phyloP scores from a whole-genome alignment of 1,140 invertebrate species.

The Zaprionus camerounensis region DNA sequence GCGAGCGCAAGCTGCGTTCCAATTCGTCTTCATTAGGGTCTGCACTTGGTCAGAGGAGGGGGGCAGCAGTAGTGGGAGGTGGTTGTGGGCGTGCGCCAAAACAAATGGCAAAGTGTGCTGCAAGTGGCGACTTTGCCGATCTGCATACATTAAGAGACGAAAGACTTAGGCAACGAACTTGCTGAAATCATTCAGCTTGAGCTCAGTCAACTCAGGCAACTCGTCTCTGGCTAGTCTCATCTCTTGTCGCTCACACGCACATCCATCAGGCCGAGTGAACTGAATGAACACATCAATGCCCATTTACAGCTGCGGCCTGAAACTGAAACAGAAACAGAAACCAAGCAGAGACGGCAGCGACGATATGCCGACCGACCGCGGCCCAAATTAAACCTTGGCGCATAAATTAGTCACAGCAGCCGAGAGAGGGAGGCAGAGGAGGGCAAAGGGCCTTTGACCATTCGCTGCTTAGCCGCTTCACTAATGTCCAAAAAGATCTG shows the following conservation, averaged over 20 bases:
- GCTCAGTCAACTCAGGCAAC: too few relatives aligned
- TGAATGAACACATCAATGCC: conserved; percentile 78
- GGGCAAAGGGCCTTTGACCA: neutral
- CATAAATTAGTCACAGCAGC: conserved; percentile 66
- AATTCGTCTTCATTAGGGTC: conserved; percentile 76
- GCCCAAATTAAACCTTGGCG: conserved; percentile 69
- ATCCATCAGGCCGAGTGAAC: conserved; percentile 74
- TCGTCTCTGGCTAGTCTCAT: neutral
- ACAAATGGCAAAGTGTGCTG: conserved; percentile 76
- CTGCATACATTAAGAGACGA: conserved; percentile 46
- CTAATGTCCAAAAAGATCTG: conserved; percentile 49
- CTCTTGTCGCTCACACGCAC: conserved; percentile 45
- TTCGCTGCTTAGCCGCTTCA: neutral
- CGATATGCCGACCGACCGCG: conserved; percentile 27
- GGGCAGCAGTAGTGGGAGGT: conserved; percentile 11
- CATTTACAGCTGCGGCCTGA: conserved; percentile 61
- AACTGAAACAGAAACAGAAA: conserved; percentile 11
- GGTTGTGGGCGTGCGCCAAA: conserved; percentile 32
- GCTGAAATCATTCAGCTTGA: neutral
- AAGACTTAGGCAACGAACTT: conserved; percentile 71
- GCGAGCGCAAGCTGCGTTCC: conserved; percentile 10
- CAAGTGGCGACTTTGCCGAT: conserved; percentile 69
- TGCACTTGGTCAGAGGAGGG: conserved; percentile 52
- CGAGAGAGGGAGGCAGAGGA: neutral
- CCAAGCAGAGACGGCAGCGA: conserved; percentile 5